These are phyloP conservation scores for Anthopleura sola DNA, from an alignment of 64 coral and sea anemone species.

Conservation along the genomic window DNA sequence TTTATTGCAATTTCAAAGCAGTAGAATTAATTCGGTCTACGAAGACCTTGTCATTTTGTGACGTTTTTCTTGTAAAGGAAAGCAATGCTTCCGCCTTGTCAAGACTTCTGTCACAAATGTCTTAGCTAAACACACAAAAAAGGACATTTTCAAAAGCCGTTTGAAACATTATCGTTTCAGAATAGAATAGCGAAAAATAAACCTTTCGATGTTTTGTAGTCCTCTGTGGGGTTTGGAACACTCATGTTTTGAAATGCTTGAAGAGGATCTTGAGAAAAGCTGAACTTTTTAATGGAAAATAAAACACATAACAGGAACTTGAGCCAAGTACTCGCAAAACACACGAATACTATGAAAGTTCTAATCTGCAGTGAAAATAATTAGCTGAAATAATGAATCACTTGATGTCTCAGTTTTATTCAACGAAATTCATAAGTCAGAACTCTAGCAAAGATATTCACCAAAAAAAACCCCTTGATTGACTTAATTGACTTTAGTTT, in stretches of 20 bases:
- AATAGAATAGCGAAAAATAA: not conserved
- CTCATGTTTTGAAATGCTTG: not conserved
- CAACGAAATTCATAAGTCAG: too few relatives aligned
- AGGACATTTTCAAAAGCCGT: not conserved
- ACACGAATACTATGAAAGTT: not conserved
- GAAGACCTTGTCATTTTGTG: not conserved
- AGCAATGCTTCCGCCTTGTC: not conserved
- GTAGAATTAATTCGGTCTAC: not conserved
- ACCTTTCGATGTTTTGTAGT: not conserved
- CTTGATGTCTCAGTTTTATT: too few relatives aligned
- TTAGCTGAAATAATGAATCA: not conserved
- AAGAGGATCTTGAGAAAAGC: not conserved
- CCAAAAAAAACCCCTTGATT: too few relatives aligned
- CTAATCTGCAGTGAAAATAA: not conserved
- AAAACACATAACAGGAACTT: not conserved
- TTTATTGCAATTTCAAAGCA: not conserved
- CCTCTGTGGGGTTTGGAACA: not conserved
- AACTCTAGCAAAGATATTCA: too few relatives aligned
- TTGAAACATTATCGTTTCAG: not conserved
- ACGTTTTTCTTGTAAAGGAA: not conserved
- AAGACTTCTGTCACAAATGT: not conserved
- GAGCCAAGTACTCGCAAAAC: not conserved
- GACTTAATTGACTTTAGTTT: not conserved
- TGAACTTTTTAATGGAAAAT: conserved; percentile 2
- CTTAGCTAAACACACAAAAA: not conserved